Percentiles rank a stretch among this genome's conserved stretches.
Evolutionary conservation across 2,113 vertebrate genomes (phyloP).

Genomic region (Perognathus longimembris): DNA sequence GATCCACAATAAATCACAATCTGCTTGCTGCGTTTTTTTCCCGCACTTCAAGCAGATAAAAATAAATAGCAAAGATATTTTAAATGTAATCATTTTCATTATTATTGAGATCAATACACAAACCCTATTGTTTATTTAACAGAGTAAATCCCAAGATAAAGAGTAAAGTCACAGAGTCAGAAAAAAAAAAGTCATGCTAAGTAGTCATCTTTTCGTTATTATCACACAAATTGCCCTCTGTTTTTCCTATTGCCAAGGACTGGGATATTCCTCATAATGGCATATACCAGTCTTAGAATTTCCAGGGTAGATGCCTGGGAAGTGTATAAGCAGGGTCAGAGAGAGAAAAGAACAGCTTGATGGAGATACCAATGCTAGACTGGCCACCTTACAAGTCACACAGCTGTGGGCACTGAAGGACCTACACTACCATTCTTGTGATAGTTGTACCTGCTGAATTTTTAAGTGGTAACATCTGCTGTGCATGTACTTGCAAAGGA

Average conservation of each 20-base stretch:
- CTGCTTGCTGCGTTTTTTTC: conserved; percentile 61
- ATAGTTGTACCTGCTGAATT: rapidly evolving
- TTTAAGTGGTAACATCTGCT: background rate
- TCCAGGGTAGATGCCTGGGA: background rate
- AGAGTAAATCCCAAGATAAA: background rate
- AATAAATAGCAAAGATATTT: conserved; percentile 57
- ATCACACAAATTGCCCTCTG: background rate
- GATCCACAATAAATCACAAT: background rate
- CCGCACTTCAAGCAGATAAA: conserved; percentile 60
- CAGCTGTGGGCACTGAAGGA: background rate
- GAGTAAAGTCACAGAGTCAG: conserved; percentile 11
- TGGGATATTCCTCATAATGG: background rate
- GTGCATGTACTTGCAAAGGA: background rate
- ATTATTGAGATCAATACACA: conserved; percentile 18
- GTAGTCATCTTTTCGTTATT: background rate
- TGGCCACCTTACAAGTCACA: background rate
- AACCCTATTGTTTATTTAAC: conserved; percentile 29
- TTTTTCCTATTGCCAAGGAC: background rate
- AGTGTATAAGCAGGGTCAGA: background rate
- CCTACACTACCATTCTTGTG: background rate
- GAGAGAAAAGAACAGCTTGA: rapidly evolving
- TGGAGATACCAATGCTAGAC: background rate
- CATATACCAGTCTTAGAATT: background rate
- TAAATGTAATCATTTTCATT: conserved; percentile 58
- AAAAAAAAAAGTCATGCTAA: background rate